These are phyloP conservation scores for Linurgus olivaceus DNA, from an alignment of 2,797 vertebrate genomes.

Conservation along the genomic window DNA sequence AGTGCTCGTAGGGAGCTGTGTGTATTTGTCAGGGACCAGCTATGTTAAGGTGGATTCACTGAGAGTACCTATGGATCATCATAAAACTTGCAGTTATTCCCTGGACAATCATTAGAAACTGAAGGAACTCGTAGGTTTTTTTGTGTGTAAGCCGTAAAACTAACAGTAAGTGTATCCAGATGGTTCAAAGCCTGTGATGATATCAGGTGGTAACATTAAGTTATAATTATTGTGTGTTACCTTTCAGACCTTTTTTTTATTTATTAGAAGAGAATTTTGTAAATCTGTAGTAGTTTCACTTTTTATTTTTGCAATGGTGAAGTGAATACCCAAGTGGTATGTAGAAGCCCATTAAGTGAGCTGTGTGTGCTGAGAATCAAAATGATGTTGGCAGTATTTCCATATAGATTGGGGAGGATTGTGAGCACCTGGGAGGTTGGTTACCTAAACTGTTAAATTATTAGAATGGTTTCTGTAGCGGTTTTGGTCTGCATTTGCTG, in stretches of 20 bases:
- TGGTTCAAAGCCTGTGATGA: background rate
- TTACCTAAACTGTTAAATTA: background rate
- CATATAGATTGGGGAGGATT: background rate
- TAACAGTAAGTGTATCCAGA: background rate
- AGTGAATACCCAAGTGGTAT: background rate
- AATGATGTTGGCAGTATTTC: background rate
- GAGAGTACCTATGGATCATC: background rate
- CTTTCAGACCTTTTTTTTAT: background rate
- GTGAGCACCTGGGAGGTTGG: background rate
- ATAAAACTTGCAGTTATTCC: background rate
- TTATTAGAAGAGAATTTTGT: background rate
- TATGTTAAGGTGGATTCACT: background rate
- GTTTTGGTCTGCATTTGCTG: background rate
- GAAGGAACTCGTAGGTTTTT: background rate
- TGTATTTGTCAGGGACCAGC: background rate
- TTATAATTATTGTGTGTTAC: background rate
- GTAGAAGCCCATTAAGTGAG: background rate
- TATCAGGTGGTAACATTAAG: background rate
- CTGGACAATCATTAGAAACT: background rate
- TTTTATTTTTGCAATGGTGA: background rate
- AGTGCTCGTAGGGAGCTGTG: fast-evolving
- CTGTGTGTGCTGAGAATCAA: background rate
- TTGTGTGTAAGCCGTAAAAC: background rate
- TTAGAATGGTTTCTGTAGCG: background rate
- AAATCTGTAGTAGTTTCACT: background rate